These are phyloP conservation scores for Gambusia holbrooki DNA, from an alignment of 2,113 vertebrate species.

Conservation along the genomic window DNA sequence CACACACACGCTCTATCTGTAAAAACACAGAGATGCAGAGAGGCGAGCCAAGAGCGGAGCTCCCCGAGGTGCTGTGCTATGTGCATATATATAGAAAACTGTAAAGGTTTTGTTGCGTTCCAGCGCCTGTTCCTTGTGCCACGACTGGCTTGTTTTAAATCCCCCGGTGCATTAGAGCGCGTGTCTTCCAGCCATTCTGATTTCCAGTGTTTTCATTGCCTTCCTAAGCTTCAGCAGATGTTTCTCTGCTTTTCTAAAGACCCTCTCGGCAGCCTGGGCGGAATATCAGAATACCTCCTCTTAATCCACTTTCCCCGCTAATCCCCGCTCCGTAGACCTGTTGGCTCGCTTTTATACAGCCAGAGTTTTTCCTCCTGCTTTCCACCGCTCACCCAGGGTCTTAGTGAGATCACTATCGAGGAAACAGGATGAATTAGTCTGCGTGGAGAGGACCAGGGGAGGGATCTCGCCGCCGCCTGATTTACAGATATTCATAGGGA, in stretches of 20 bases:
- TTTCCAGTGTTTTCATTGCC: constrained; percentile 68
- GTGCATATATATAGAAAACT: constrained; percentile 28
- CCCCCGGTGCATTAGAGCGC: constrained; percentile 42
- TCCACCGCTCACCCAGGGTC: constrained; percentile 67
- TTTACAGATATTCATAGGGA: constrained; percentile 77
- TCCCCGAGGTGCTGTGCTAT: constrained; percentile 38
- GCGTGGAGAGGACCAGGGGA: constrained; percentile 53
- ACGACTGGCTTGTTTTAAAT: constrained; percentile 59
- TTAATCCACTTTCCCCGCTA: constrained; percentile 80
- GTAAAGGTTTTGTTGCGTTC: constrained; percentile 43
- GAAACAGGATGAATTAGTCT: constrained; percentile 69
- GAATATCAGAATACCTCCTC: constrained; percentile 77
- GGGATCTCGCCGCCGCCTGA: constrained; percentile 64
- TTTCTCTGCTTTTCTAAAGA: constrained; percentile 78
- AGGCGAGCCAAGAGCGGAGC: constrained; percentile 43
- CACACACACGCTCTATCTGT: constrained; percentile 15
- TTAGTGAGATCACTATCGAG: constrained; percentile 76
- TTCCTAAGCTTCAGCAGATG: constrained; percentile 79
- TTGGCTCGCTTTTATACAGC: constrained; percentile 69
- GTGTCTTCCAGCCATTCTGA: constrained; percentile 63
- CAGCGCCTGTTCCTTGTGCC: constrained; percentile 43
- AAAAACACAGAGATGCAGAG: constrained; percentile 46
- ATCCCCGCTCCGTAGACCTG: constrained; percentile 76
- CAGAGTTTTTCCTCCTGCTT: constrained; percentile 43
- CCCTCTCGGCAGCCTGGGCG: constrained; percentile 72